These are phyloP conservation scores for Neosilurus mollespiculum DNA, from an alignment of 2,797 vertebrate genomes.

Conservation along the genomic window DNA sequence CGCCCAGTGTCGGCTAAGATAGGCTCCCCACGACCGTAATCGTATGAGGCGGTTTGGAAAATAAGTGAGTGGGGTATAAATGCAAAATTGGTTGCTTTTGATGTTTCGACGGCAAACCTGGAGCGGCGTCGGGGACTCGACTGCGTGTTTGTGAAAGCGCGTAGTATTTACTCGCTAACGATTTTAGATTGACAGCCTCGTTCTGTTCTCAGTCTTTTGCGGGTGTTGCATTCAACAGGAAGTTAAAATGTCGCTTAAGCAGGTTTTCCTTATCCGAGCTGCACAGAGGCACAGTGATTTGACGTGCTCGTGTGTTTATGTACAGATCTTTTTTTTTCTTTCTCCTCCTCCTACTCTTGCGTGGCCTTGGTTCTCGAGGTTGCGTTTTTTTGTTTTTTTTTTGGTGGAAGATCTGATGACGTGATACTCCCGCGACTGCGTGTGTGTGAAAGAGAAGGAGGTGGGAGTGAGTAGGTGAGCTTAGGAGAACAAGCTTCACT, in stretches of 20 bases:
- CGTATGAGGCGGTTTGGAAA: too few relatives aligned
- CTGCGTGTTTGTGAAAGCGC: neutral
- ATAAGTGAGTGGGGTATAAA: too few relatives aligned
- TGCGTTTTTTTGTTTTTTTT: neutral
- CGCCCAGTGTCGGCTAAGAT: too few relatives aligned
- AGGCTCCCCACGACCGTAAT: too few relatives aligned
- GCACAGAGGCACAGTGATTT: neutral
- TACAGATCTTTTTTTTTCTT: neutral
- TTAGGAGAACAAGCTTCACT: slow-evolving; percentile 42
- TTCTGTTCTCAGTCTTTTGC: neutral
- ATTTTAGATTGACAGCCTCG: neutral
- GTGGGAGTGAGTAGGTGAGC: slow-evolving; percentile 25
- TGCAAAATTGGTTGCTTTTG: neutral
- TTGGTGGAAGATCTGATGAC: slow-evolving; percentile 27
- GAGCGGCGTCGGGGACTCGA: neutral
- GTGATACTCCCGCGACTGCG: neutral
- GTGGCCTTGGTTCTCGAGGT: neutral
- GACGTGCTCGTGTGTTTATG: neutral
- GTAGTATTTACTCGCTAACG: neutral
- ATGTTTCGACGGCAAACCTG: neutral
- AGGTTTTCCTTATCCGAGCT: neutral
- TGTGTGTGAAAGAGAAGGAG: slow-evolving; percentile 12
- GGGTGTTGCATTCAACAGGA: neutral
- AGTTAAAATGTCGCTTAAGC: neutral
- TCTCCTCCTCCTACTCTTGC: neutral